Evolutionary conservation across 1,140 invertebrate species (phyloP).

Genomic region (Panonychus citri): DNA sequence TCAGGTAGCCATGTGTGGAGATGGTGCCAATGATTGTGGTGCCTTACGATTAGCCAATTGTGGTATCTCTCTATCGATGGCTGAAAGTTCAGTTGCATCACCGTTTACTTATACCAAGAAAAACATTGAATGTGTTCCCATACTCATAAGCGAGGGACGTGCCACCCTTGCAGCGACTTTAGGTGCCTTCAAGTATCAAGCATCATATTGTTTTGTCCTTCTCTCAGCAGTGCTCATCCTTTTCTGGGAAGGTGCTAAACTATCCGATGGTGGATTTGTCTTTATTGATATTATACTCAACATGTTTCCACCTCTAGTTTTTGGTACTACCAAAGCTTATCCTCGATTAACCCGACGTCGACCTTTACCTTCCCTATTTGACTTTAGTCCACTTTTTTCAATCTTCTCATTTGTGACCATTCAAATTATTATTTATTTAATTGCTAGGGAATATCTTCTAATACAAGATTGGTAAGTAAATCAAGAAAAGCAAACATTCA

Average conservation of each 20-base stretch:
- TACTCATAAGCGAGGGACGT: conserved; percentile 66
- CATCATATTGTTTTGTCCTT: conserved; percentile 77
- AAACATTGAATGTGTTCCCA: conserved; percentile 70
- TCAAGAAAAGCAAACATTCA: too few relatives aligned
- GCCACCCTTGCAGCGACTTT: conserved; percentile 83
- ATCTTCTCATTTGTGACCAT: conserved; percentile 20
- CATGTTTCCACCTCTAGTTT: conserved; percentile 14
- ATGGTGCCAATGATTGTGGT: conserved; percentile 91
- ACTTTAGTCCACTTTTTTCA: conserved; percentile 18
- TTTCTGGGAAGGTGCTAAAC: conserved; percentile 24
- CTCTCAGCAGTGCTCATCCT: conserved; percentile 78
- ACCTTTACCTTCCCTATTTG: conserved; percentile 17
- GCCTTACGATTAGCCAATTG: conserved; percentile 73
- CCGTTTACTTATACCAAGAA: conserved; percentile 75
- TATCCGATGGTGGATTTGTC: conserved; percentile 15
- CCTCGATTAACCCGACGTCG: conserved; percentile 11
- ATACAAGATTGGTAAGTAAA: conserved; percentile 15
- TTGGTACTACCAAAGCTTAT: conserved; percentile 17
- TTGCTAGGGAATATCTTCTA: conserved; percentile 15
- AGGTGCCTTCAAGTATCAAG: conserved; percentile 95
- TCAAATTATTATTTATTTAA: conserved; percentile 16
- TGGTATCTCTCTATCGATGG: conserved; percentile 85
- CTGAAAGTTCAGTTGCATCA: conserved; percentile 82
- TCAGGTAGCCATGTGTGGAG: conserved; percentile 83
- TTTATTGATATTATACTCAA: conserved; percentile 15